Evolutionary conservation across 2,888 invertebrate species (phyloP), one percentile per base, ranked within the genome.

Genomic region (Brassicogethes aeneus): DNA sequence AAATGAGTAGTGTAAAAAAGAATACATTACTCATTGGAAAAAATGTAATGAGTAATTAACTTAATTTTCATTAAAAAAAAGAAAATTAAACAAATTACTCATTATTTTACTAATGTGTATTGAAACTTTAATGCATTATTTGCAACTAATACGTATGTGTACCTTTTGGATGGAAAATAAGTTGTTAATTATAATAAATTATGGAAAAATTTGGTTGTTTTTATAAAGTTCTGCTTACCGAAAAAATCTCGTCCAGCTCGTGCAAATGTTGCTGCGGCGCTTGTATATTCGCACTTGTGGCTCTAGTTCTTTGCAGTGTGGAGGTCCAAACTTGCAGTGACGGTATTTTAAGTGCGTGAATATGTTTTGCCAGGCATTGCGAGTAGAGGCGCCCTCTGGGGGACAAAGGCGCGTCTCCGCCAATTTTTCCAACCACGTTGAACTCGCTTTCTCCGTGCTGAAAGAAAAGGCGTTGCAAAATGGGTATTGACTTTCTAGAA

Each of bases 361-460:
- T 79, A 62, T 84, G 80, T 8, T 80, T 77, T 0, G 85, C 81
- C 47, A 92, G 69, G 0, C 82, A 81, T 46, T 76, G 74, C 0
- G 84, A 85, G 69, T 91, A 93, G 61, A 79, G 70, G 55, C 80
- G 71, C 1, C 94, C 94, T 15, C 90, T 76, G 0, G 83, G 76
- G 3, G 92, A 92, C 32, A 95, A 70, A 15, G 81, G 79, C 8
- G 92, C 84, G 65, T 95, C 90, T 1, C 94, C 94, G 0, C 94
- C 95, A 53, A 95, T 90, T 45, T 88, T 78, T 0, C 94, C 94
- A 10, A 87, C 70, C 2, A 90, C 79, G 67, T 95, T 95, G 74
- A 85, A 89, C 59, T 89, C 86, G 61, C 90, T 91, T 66, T 95
- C 94, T 2, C 94, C 94, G 65, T 95, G 94, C 88, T 90, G 65